Evolutionary conservation across 1,140 invertebrate species (phyloP).

Genomic region (Rhynchophorus ferrugineus): DNA sequence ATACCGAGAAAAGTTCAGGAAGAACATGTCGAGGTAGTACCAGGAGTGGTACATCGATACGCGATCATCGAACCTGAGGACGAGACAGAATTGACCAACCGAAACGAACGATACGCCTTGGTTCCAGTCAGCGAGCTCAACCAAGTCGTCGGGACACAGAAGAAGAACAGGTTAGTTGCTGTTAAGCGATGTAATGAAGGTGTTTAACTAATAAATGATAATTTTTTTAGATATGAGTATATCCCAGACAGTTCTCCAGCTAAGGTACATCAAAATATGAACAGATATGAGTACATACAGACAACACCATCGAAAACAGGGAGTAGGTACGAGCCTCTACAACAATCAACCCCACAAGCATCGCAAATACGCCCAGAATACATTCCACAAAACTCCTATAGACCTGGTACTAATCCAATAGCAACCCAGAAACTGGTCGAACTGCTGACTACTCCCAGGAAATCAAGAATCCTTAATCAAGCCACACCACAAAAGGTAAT

Average conservation of each 20-base stretch:
- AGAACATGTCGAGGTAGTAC: constrained; percentile 50
- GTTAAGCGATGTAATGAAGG: too few species aligned
- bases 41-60: constrained; percentile 44
- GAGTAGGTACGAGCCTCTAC: constrained; percentile 28
- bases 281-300: constrained; percentile 27
- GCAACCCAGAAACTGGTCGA: constrained; percentile 70
- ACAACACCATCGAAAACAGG: constrained; percentile 10
- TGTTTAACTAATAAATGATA: too few species aligned
- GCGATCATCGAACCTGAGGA: constrained; percentile 46
- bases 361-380: constrained; percentile 18
- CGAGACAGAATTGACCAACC: constrained; percentile 22
- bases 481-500: constrained; percentile 43
- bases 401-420: constrained; percentile 44
- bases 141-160: constrained; percentile 10
- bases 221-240: constrained; percentile 28
- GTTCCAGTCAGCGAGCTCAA: constrained; percentile 41
- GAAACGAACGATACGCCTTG: constrained; percentile 41
- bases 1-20: constrained; percentile 35
- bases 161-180: constrained; percentile 19
- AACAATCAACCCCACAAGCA: constrained; percentile 16
- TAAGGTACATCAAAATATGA: constrained; percentile 8
- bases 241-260: constrained; percentile 14
- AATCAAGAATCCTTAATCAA: constrained; percentile 39
- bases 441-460: constrained; percentile 60
- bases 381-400: constrained; percentile 30